Evolutionary conservation across 2,113 vertebrate genomes (phyloP), one percentile per base, ranked within the genome.

Genomic region (Ageneiosus marmoratus): DNA sequence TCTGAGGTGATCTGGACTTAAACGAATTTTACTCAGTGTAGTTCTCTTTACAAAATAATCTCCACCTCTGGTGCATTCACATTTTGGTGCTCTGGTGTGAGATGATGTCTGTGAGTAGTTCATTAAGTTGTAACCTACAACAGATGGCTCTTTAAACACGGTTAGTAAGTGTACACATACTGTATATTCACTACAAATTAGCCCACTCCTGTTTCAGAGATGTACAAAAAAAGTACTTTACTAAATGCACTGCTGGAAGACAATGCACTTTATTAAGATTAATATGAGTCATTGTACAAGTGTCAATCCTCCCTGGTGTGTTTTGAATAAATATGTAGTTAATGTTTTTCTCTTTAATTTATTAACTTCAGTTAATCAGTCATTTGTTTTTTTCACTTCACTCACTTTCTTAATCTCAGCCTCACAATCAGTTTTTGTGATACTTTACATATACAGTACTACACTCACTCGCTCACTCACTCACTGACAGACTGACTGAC

Each of bases 41-140:
- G 83, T 91, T 91, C 85, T 88, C 90, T 88, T 56, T 87, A 88
- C 86, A 82, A 77, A 87, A 91, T 89, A 90, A 92, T 91, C 89
- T 90, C 48, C 84, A 60, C 89, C 88, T 92, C 90, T 91, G 91
- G 87, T 91, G 87, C 86, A 90, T 85, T 92, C 91, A 93, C 89
- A 90, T 89, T 91, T 90, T 93, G 91, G 90, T 89, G 85, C 87
- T 86, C 85, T 78, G 37, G 37, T 41, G 37, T 41, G 87, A 84
- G 91, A 91, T 91, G 93, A 92, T 91, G 93, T 93, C 91, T 94
- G 93, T 89, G 87, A 91, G 90, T 88, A 92, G 87, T 93, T 93
- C 89, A 94, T 93, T 94, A 92, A 91, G 88, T 90, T 73, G 58
- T 91, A 94, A 93, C 88, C 89, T 89, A 85, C 90, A 93, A 88